These are phyloP conservation scores for Tachuris rubrigastra DNA, from an alignment of 2,113 vertebrate genomes.

Conservation along the genomic window DNA sequence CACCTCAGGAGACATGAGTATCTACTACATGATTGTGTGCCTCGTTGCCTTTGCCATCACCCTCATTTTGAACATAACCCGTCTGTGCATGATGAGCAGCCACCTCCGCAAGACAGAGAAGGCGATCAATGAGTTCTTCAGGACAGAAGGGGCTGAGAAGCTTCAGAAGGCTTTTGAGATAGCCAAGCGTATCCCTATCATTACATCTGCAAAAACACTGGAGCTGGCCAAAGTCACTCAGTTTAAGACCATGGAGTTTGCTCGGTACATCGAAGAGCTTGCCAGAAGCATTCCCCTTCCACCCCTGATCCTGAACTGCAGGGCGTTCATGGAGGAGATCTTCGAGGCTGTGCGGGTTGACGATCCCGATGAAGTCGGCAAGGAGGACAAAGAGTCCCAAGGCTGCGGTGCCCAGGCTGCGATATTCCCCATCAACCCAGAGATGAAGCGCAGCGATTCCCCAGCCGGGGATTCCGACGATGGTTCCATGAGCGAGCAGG, in stretches of 20 bases:
- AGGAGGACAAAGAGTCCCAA: constrained; percentile 50
- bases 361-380: constrained; percentile 66
- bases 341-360: constrained; percentile 80
- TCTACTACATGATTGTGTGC: constrained; percentile 91
- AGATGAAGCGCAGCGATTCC: constrained; percentile 72
- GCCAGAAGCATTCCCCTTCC: constrained; percentile 93
- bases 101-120: constrained; percentile 92
- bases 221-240: constrained; percentile 95
- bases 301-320: constrained; percentile 89
- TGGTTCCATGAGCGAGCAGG: constrained; percentile 71
- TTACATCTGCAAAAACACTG: constrained; percentile 89
- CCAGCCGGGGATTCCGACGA: constrained; percentile 78
- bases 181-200: constrained; percentile 92
- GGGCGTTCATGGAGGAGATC: constrained; percentile 78
- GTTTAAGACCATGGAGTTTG: constrained; percentile 94
- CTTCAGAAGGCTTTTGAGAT: constrained; percentile 95
- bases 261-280: constrained; percentile 92
- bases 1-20: constrained; percentile 86
- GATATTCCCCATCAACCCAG: constrained; percentile 64
- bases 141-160: constrained; percentile 91
- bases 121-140: constrained; percentile 96
- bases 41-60: constrained; percentile 88
- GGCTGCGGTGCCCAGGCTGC: constrained; percentile 46
- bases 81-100: constrained; percentile 93
- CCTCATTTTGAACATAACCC: constrained; percentile 88